Conservation (phyloP, 1,140 invertebrate species). For the Mamestra configurata region DNA sequence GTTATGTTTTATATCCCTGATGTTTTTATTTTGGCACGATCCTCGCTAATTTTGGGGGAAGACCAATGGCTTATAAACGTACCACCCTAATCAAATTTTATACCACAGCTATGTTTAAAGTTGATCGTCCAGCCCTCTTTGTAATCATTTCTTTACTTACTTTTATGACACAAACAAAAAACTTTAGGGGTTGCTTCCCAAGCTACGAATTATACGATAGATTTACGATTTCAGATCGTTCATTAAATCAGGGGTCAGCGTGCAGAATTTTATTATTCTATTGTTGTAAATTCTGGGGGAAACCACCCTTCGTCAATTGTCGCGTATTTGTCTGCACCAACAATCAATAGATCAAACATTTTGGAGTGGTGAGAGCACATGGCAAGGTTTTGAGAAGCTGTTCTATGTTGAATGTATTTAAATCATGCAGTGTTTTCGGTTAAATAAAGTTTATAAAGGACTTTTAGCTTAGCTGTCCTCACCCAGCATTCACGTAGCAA, state of each 20-base stretch:
- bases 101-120: conserved; percentile 18
- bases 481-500: too few species aligned
- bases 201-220: conserved; percentile 22
- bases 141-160: not conserved
- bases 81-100: not conserved
- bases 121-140: not conserved
- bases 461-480: too few species aligned
- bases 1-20: not conserved
- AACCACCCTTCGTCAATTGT: not conserved
- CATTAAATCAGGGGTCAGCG: conserved; percentile 22
- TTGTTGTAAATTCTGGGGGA: conserved; percentile 9
- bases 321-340: conserved; percentile 1
- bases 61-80: not conserved
- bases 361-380: not conserved
- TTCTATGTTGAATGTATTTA: not conserved
- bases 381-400: not conserved
- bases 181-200: not conserved
- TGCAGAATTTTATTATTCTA: conserved; percentile 1
- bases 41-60: not conserved
- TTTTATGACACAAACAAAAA: conserved; percentile 21
- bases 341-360: conserved; percentile 16
- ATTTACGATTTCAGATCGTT: conserved; percentile 15
- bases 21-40: not conserved
- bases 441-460: too few species aligned
- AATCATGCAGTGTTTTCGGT: too few species aligned